Percentiles rank a stretch among this genome's conserved stretches.
phyloP scores from a whole-genome alignment of 2,113 vertebrate species.

The Hepsetus odoe region DNA sequence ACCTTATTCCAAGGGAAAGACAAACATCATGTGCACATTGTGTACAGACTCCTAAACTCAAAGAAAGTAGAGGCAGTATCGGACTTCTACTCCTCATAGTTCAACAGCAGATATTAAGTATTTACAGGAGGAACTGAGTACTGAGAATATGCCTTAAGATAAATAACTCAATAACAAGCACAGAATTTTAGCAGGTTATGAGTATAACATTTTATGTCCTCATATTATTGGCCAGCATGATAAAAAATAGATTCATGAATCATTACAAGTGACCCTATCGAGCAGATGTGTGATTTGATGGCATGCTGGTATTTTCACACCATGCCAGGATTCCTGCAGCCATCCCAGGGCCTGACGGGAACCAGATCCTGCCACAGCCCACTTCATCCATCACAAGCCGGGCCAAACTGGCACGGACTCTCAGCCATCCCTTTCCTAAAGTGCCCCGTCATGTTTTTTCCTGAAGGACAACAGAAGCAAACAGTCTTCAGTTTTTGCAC shows the following conservation, averaged over 20 bases:
- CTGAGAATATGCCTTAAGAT: neutral
- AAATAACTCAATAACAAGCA: neutral
- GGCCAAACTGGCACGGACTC: conserved; percentile 46
- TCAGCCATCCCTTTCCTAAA: conserved; percentile 42
- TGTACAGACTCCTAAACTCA: too few species aligned
- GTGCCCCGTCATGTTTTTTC: conserved; percentile 53
- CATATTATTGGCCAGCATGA: neutral
- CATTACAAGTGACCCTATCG: neutral
- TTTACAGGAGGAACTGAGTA: neutral
- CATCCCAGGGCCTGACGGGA: conserved; percentile 12
- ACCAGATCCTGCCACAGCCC: neutral
- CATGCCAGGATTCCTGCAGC: neutral
- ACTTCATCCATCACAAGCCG: conserved; percentile 38
- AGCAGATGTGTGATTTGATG: neutral
- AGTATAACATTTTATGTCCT: neutral
- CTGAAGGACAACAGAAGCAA: conserved; percentile 57
- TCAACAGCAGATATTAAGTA: too few species aligned
- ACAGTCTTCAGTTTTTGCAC: conserved; percentile 23
- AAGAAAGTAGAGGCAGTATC: neutral
- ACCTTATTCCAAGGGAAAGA: too few species aligned
- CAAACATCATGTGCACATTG: too few species aligned
- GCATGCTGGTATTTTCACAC: neutral
- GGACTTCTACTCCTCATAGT: too few species aligned
- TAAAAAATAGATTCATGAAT: neutral
- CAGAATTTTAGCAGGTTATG: neutral